phyloP scores from a whole-genome alignment of 2,113 vertebrate genomes.

The Thalassoma bifasciatum region DNA sequence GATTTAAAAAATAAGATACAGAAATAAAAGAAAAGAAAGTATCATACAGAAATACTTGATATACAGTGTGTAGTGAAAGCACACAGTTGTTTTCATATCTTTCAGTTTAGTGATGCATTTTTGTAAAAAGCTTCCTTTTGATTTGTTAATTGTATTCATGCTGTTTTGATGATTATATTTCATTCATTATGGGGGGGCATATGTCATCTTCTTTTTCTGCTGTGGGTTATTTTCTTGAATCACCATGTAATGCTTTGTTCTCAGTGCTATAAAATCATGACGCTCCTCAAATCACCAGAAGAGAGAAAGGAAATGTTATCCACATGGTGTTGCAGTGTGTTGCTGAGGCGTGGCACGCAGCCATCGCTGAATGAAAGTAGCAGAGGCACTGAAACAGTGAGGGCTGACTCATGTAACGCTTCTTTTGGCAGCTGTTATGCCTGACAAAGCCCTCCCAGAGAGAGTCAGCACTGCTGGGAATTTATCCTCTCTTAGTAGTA shows the following conservation, averaged over 20 bases:
- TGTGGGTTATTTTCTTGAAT: too few relatives aligned
- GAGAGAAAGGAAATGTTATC: neutral
- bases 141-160: neutral
- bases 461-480: neutral
- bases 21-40: too few relatives aligned
- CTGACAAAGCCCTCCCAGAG: constrained; percentile 24
- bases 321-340: neutral
- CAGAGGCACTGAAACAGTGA: constrained; percentile 1
- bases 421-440: constrained; percentile 6
- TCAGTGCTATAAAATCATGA: neutral
- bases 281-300: neutral
- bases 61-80: too few relatives aligned
- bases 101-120: too few relatives aligned
- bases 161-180: neutral
- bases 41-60: too few relatives aligned
- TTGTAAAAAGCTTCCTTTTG: too few relatives aligned
- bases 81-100: too few relatives aligned
- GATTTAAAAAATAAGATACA: too few relatives aligned
- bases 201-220: too few relatives aligned
- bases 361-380: neutral
- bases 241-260: too few relatives aligned
- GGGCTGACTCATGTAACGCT: constrained; percentile 12
- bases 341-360: neutral
- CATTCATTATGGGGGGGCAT: too few relatives aligned
- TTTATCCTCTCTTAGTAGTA: neutral